Evolutionary conservation across 2,888 invertebrate species (phyloP).

Genomic region (Drosophila tanythrix): DNA sequence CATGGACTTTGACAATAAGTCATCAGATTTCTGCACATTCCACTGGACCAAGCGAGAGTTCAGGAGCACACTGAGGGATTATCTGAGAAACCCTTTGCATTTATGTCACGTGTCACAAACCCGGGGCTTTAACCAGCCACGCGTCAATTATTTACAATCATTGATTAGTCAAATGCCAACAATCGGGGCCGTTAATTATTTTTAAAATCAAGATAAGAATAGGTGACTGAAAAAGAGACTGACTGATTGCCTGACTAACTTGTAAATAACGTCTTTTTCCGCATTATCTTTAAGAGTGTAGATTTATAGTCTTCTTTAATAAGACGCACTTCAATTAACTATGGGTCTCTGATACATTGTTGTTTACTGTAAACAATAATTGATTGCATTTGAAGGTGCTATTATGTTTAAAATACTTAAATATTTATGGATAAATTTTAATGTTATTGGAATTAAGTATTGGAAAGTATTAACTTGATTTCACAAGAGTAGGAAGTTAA

Average conservation of each 20-base stretch:
- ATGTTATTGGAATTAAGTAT: not conserved
- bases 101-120: not conserved
- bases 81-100: not conserved
- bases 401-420: not conserved
- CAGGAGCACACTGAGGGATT: not conserved
- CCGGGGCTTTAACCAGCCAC: not conserved
- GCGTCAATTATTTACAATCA: not conserved
- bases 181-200: constrained; percentile 55
- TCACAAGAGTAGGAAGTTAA: not conserved
- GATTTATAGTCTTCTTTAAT: not conserved
- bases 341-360: not conserved
- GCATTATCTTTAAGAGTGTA: no score
- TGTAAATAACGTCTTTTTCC: not conserved
- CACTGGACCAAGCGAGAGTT: constrained; percentile 31
- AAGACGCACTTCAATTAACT: not conserved
- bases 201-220: constrained; percentile 20
- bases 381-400: not conserved
- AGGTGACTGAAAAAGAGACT: not conserved
- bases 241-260: not conserved
- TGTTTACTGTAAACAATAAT: not conserved
- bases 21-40: constrained; percentile 58
- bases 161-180: constrained; percentile 6
- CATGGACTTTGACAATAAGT: constrained; percentile 75
- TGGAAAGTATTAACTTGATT: not conserved
- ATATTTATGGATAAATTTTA: not conserved